These are phyloP conservation scores for Paracanthobrama guichenoti DNA, from an alignment of 2,113 vertebrate genomes.

Conservation along the genomic window DNA sequence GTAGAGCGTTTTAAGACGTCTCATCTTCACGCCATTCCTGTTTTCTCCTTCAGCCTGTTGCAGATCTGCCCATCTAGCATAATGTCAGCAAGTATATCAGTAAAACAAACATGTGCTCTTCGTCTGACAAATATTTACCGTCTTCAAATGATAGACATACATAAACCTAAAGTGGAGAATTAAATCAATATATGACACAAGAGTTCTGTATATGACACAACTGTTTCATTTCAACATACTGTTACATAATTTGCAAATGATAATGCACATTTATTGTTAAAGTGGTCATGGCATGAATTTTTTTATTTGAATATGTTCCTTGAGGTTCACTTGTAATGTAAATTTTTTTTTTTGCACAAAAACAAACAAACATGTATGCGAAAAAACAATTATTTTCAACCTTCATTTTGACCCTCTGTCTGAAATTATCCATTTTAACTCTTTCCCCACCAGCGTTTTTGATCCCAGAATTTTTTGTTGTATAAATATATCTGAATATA, in stretches of 20 bases:
- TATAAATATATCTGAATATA: too few relatives aligned
- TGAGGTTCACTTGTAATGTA: too few relatives aligned
- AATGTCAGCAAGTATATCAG: background rate
- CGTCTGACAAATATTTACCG: background rate
- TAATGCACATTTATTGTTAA: background rate
- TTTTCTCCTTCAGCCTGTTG: constrained; percentile 4
- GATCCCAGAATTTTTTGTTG: too few relatives aligned
- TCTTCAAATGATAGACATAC: background rate
- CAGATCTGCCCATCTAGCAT: background rate
- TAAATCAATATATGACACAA: background rate
- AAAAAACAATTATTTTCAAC: too few relatives aligned
- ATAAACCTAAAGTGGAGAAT: background rate
- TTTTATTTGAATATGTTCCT: too few relatives aligned
- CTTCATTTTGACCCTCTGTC: too few relatives aligned
- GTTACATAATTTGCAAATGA: background rate
- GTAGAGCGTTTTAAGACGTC: background rate
- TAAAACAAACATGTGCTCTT: background rate
- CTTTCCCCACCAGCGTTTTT: too few relatives aligned
- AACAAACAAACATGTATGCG: too few relatives aligned
- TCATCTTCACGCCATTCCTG: background rate
- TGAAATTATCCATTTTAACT: too few relatives aligned
- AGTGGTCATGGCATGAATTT: too few relatives aligned
- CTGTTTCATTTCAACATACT: background rate
- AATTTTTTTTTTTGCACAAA: too few relatives aligned
- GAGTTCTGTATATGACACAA: background rate